Evolutionary conservation across 64 coral and sea anemone species (phyloP), one percentile per base, ranked within the genome.

Genomic region (Dendrophyllia cribrosa): DNA sequence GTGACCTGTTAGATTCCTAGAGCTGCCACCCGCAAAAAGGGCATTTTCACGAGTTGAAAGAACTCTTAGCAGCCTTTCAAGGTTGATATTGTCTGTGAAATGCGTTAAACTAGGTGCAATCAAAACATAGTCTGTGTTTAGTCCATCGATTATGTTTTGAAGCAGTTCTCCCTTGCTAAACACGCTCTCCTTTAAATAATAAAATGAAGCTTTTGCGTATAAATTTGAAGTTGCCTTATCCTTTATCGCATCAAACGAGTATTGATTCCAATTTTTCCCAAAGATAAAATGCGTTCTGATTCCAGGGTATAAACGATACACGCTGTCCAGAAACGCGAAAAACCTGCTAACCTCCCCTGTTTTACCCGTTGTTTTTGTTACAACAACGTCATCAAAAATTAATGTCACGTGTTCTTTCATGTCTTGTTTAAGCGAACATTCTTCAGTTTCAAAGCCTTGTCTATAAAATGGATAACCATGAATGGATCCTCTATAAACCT

Each of bases 381-480:
- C 56, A 69, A 89, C 62, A 64, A 97, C 77, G 11, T 90, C 92
- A 70, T 97, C 95, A 94, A 97, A 83, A 76, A 97, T 76, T 62
- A 97, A 83, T 79, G 95, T 94, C 62, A 97, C 88, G 64, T 94
- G 95, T 4, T 88, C 34, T 26, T 77, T 84, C 3, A 79, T 68
- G 68, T 83, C 70, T 52, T 72, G 80, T 79, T 59, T 89, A 17
- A n/a, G 9, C 19, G 92, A 77, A 34, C 95, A 97, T 61, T 74
- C 74, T 24, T 81, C 58, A 12, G 83, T 91, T 73, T 97, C 88
- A 83, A 97, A 97, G 61, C 95, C 95, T 81, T 91, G 86, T 73
- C 59, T 91, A 63, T 97, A 97, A 65, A 97, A 94, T 16, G 95
- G 95, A 94, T 97, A 97, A 2, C 95, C 95, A 58, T 81, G 87